Conservation (phyloP, 2,113 vertebrate genomes). For the Phalacrocorax carbo region DNA sequence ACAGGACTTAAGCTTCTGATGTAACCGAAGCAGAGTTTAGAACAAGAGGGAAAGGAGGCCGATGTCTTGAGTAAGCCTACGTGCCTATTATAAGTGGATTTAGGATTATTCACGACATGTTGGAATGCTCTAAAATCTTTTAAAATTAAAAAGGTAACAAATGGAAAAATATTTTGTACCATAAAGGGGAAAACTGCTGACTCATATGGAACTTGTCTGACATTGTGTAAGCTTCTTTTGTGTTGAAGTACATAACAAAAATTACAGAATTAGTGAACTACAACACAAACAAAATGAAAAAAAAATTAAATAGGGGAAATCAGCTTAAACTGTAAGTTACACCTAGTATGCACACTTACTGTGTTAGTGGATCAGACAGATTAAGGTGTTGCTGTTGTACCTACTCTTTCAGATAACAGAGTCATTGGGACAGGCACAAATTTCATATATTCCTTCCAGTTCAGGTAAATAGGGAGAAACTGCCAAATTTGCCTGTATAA, state of each 20-base stretch:
- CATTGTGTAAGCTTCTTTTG: not conserved
- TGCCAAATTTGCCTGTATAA: not conserved
- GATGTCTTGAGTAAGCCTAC: accelerated
- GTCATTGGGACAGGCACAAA: not conserved
- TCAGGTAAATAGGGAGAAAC: not conserved
- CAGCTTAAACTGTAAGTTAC: not conserved
- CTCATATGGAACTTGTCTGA: not conserved
- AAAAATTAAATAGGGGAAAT: not conserved
- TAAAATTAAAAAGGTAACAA: not conserved
- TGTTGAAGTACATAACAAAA: not conserved
- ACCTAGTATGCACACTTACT: not conserved
- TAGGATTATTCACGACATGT: not conserved
- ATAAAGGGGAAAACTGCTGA: not conserved
- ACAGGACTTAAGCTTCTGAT: not conserved
- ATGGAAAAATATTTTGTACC: not conserved
- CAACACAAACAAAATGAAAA: not conserved
- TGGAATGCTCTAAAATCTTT: not conserved
- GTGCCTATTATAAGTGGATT: accelerated
- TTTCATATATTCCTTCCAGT: not conserved
- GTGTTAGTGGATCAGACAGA: no score
- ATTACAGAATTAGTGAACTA: not conserved
- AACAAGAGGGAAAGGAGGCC: not conserved
- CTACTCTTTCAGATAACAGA: not conserved
- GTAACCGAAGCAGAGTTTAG: not conserved
- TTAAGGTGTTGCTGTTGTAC: no score